These are phyloP conservation scores for Drosophila tropicalis DNA, from an alignment of 1,140 invertebrate species.

Conservation along the genomic window DNA sequence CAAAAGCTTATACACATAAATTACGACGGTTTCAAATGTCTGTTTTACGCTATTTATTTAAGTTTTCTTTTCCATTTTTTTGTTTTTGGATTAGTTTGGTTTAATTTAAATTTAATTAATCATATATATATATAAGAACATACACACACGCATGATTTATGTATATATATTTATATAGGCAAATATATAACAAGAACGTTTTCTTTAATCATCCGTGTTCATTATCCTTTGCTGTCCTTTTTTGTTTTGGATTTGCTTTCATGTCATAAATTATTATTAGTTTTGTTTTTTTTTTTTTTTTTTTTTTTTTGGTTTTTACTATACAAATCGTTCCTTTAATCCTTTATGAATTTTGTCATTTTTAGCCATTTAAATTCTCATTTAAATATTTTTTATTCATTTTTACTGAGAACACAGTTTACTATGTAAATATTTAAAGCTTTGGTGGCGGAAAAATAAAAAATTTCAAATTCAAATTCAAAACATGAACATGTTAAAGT, in stretches of 20 bases:
- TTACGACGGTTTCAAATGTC: conserved; percentile 76
- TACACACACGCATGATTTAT: conserved; percentile 71
- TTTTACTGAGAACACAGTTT: conserved; percentile 75
- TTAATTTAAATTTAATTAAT: conserved; percentile 39
- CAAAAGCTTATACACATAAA: conserved; percentile 73
- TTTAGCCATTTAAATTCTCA: conserved; percentile 4
- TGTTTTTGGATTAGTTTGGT: conserved; percentile 15
- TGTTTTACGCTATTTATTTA: conserved; percentile 59
- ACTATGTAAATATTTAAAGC: conserved; percentile 79
- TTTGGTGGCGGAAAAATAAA: conserved; percentile 73
- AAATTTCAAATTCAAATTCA: conserved; percentile 23
- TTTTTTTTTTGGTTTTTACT: conserved; percentile 37
- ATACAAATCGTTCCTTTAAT: conserved; percentile 65
- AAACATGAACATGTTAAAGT: conserved; percentile 20
- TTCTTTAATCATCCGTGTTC: conserved; percentile 12
- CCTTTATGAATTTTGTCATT: conserved; percentile 34
- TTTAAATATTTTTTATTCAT: conserved; percentile 21
- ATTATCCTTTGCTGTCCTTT: conserved; percentile 27
- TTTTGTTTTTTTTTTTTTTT: conserved; percentile 20
- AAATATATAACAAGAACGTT: conserved; percentile 72
- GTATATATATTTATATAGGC: conserved; percentile 38
- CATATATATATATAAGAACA: conserved; percentile 53
- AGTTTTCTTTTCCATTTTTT: conserved; percentile 11
- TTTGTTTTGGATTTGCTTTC: conserved; percentile 17
- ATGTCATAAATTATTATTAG: conserved; percentile 49